Evolutionary conservation across 2,113 vertebrate genomes (phyloP), one percentile per base, ranked within the genome.

Genomic region (Notechis scutatus): DNA sequence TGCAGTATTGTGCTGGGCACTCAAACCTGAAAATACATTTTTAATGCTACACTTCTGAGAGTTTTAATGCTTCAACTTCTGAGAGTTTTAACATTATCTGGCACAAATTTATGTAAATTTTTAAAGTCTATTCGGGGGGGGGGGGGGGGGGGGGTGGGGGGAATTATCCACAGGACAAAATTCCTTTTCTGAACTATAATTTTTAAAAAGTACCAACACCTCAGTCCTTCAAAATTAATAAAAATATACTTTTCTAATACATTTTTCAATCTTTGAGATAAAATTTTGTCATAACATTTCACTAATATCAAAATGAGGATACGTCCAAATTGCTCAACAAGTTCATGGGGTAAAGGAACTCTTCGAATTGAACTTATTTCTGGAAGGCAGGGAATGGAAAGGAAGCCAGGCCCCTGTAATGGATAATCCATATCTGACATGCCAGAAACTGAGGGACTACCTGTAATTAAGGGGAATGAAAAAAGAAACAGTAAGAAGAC

Each of bases 401-500:
- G 96, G 90, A 99, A 97, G 59, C 98, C 98, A 0, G 99, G 98
- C 52, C 98, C 99, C 96, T 99, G 99, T 9, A 99, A 97, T 56
- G 99, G 99, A 95, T 99, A 99, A 97, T 99, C 99, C 99, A 99
- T 99, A 95, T 99, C 99, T 0, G 99, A 99, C 97, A 99, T 98
- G 10, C 99, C 99, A 85, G 99, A 99, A 56, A 99, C 97, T 0
- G 99, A 99, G 0, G 99, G 98, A 96, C 98, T 98, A 95, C 98
- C 99, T 99, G 92, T 21, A 97, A 96, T 29, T 42, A 86, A 87
- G 12, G 11, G 56, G 20, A 61, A 61, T 61, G 11, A 61, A 29
- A 61, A 20, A 29, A 64, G 29, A 0, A 45, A 39, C 0, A 59
- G 14, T 64, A 81, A 81, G 34, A 42, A 34, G 5, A n/a, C 6